These are phyloP conservation scores for Mormyrops attenuatus DNA, from an alignment of 2,797 vertebrate species.

Conservation along the genomic window DNA sequence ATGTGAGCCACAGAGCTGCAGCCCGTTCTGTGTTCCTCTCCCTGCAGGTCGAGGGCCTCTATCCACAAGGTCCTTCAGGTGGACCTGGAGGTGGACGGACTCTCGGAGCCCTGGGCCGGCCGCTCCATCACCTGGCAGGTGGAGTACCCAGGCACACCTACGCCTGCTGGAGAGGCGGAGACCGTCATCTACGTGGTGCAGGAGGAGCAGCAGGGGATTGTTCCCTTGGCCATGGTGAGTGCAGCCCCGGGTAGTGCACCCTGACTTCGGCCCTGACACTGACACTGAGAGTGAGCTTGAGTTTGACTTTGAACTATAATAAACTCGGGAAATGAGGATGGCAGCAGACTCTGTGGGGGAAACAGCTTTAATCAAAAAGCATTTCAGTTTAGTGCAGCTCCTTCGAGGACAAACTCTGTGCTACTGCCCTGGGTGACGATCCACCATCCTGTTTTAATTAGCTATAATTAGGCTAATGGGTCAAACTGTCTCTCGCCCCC, in stretches of 20 bases:
- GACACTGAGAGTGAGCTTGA: neutral
- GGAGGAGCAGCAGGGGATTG: conserved; percentile 81
- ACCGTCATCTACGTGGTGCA: conserved; percentile 82
- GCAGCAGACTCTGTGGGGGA: neutral
- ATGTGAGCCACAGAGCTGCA: neutral
- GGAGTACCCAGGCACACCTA: conserved; percentile 76
- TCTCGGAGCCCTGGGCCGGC: conserved; percentile 73
- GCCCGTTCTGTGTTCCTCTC: neutral
- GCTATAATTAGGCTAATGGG: conserved; percentile 43
- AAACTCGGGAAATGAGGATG: neutral
- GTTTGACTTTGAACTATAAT: neutral
- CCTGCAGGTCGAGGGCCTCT: conserved; percentile 62
- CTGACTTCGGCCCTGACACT: neutral
- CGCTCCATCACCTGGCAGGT: conserved; percentile 89
- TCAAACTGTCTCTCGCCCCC: conserved; percentile 32
- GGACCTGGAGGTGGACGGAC: conserved; percentile 79
- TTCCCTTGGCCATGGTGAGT: conserved; percentile 89
- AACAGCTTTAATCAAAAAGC: neutral
- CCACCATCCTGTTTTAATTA: conserved; percentile 39
- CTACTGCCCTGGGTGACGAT: conserved; percentile 24
- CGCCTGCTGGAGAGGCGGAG: conserved; percentile 63
- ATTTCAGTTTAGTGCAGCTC: neutral
- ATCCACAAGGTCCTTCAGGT: conserved; percentile 81
- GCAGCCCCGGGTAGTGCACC: neutral
- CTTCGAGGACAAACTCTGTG: neutral